Base-by-base conservation (phyloP, 2,888 invertebrate genomes). In the Nomada goodeniana region DNA sequence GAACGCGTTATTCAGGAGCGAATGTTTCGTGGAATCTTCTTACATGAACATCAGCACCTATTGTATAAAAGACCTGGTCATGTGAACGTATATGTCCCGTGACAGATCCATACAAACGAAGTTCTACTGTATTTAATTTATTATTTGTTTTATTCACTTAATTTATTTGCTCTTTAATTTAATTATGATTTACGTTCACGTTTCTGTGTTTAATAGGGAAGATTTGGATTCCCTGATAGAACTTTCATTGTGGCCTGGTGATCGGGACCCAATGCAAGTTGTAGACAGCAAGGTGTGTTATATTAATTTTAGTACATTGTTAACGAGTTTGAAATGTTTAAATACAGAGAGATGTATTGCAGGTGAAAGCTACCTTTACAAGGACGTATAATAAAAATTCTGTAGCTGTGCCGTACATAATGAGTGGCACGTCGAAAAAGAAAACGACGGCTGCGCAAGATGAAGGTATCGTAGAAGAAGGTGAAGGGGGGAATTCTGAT, bases 301-400 rank as follows among this genome's bases (percentile, higher is more conserved):
- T 10, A 55, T 47, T 47, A 89, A 74, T 72, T 68, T 20, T 53
- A 68, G 23, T 69, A 20, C 11, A 47, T 42, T 68, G 63, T 67
- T 29, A 36, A 65, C 11, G 2, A 69, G 55, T 64, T 55, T 57
- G 10, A 23, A 29, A 57, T 44, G 73, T 1, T 11, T 10, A 47
- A 10, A 23, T 47, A 23, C 50, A 42, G 11, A 64, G 11, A 44
- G 47, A n/a, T 55, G 5, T 61, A 26, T 71, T 44, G 2, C 53
- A 97, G 97, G 97, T 98, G 0, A 99, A 99, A 95, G 96, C 98
- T 0, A 98, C 99, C 0, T 97, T 99, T 93, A 99, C 99, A 0
- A 96, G 98, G 59, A 95, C 97, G 0, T 98, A 98, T 93, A 99
- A 99, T 94, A 99, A 99, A 93, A 96, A 96, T 85, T 95, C 96